Percentiles rank a stretch among this genome's conserved stretches.
Evolutionary conservation across 2,113 vertebrate species (phyloP).

Genomic region (Gambusia holbrooki): DNA sequence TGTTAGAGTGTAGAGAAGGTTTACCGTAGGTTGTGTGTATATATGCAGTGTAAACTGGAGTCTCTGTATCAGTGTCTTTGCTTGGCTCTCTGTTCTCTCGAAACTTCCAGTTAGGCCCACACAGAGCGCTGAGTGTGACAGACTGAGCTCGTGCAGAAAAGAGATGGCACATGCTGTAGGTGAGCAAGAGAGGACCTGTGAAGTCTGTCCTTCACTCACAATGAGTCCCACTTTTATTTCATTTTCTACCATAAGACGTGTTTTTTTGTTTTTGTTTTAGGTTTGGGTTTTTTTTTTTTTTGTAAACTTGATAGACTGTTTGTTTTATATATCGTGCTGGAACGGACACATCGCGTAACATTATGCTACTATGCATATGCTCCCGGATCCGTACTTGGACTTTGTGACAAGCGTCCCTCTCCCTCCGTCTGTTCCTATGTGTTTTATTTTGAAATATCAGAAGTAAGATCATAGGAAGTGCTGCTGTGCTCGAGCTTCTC

Average conservation of each 20-base stretch:
- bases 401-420: constrained; percentile 30
- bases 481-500: constrained; percentile 11
- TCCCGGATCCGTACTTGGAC: constrained; percentile 35
- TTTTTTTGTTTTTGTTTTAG: constrained; percentile 16
- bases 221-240: constrained; percentile 50
- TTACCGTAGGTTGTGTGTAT: constrained; percentile 51
- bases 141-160: constrained; percentile 36
- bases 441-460: constrained; percentile 6
- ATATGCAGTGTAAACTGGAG: constrained; percentile 60
- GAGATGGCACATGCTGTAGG: background rate
- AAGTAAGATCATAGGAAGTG: background rate
- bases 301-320: constrained; percentile 49
- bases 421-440: constrained; percentile 20
- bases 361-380: constrained; percentile 62
- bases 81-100: constrained; percentile 59
- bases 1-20: constrained; percentile 46
- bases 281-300: too few species aligned
- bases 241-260: constrained; percentile 64
- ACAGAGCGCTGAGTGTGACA: constrained; percentile 47
- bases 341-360: constrained; percentile 32
- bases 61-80: constrained; percentile 70
- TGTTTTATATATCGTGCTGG: constrained; percentile 55
- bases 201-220: constrained; percentile 48
- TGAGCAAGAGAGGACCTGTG: constrained; percentile 43
- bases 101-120: constrained; percentile 27